Evolutionary conservation across 2,888 invertebrate species (phyloP).

Genomic region (Clusia tigrina): DNA sequence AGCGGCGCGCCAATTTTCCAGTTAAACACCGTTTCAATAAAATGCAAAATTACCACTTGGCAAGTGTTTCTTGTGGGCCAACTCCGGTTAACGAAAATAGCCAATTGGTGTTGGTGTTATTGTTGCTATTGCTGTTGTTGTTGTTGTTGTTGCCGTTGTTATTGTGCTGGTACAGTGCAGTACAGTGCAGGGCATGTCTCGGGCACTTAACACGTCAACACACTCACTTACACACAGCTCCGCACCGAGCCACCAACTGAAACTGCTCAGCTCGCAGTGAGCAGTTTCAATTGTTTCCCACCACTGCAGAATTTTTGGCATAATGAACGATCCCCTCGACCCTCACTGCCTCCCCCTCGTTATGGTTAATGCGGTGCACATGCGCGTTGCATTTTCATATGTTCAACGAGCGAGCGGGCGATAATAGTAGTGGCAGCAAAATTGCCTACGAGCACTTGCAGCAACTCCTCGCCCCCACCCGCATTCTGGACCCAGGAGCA

Average conservation of each 20-base stretch:
- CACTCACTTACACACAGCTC: no score
- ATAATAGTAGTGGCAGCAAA: conserved; percentile 4
- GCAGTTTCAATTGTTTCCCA: background rate
- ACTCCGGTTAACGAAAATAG: no score
- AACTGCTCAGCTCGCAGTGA: no score
- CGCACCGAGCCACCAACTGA: no score
- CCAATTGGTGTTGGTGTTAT: no score
- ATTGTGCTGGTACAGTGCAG: no score
- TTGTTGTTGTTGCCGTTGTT: no score
- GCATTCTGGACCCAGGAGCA: background rate
- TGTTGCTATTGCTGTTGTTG: no score
- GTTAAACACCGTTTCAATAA: conserved; percentile 28
- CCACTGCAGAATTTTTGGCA: background rate
- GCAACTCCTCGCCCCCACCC: background rate
- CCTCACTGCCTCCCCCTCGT: background rate
- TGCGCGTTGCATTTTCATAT: conserved; percentile 4
- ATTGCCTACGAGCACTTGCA: background rate
- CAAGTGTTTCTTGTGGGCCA: conserved; percentile 5
- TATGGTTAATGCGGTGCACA: background rate
- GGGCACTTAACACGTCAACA: conserved; percentile 9
- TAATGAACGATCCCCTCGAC: no score
- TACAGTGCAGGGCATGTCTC: background rate
- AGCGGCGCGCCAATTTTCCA: conserved; percentile 21
- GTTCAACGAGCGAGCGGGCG: no score
- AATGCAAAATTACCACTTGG: conserved; percentile 27